Evolutionary conservation across 2,888 invertebrate species (phyloP), one percentile per base, ranked within the genome.

Genomic region (Agelastica alni): DNA sequence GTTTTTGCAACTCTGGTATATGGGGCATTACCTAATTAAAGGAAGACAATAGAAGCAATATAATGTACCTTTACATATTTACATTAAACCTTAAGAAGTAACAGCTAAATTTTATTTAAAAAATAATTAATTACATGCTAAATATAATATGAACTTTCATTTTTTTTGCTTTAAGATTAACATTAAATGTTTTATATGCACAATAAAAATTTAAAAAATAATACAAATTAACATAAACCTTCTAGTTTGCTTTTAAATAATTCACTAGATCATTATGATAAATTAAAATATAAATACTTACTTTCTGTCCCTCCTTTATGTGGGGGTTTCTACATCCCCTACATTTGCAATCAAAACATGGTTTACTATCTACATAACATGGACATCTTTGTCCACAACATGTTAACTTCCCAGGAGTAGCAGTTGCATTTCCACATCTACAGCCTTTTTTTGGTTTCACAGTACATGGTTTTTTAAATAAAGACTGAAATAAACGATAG

Each of bases 301-400:
- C 88, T 83, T 91, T 91, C 68, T 88, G 84, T 51, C 90, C 91
- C 74, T 89, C 89, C 44, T 89, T 85, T 61, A 87, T 83, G 70
- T 93, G 91, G 2, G 96, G 95, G 80, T 96, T 96, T 66, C 94
- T 82, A 75, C 96, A 96, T 1, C 95, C 95, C 71, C 91, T 84
- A 77, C 96, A 96, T 74, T 90, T 88, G 77, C 96, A 96, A 67
- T 91, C 91, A 4, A 88, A 82, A 72, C 96, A 96, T 0, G 92
- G 89, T 74, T 91, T 91, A 62, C 91, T 89, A 62, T 91, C 91
- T 3, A 93, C 92, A 76, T 96, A 96, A 77, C 96, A 96, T 0
- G 94, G 93, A 78, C 96, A 96, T 58, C 96, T 80, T 73, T 94
- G 94, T 0, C 95, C 95, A 70, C 95, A 93, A 72, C 96, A 96